Percentiles rank a stretch among this genome's conserved stretches.
Evolutionary conservation across 2,888 invertebrate genomes (phyloP).

Genomic region (Callinectes sapidus): DNA sequence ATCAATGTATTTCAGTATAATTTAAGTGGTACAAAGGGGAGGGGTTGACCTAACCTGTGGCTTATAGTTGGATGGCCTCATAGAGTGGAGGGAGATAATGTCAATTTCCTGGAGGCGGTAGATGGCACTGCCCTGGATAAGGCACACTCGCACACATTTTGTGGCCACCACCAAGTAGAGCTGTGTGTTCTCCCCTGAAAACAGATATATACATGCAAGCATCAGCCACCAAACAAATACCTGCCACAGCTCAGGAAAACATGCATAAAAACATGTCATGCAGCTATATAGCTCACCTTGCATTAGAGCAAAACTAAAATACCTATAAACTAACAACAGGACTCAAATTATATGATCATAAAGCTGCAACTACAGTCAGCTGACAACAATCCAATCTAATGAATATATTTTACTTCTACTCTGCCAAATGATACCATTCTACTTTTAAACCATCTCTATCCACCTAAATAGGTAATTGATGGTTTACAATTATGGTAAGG

Average conservation of each 20-base stretch:
- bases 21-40: not conserved
- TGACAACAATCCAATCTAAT: no score
- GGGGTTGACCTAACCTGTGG: constrained; percentile 52
- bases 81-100: constrained; percentile 85
- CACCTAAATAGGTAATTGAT: not conserved
- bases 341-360: not conserved
- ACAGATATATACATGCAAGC: not conserved
- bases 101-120: constrained; percentile 95
- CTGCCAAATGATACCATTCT: not conserved
- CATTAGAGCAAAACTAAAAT: not conserved
- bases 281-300: not conserved
- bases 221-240: not conserved
- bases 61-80: constrained; percentile 66
- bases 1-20: not conserved
- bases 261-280: not conserved
- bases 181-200: constrained; percentile 84
- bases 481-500: not conserved
- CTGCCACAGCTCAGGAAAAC: not conserved
- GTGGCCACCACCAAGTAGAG: constrained; percentile 94
- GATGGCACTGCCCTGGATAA: constrained; percentile 94
- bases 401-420: no score
- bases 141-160: constrained; percentile 97
- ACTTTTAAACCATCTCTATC: not conserved
- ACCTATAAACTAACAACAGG: not conserved
- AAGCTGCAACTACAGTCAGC: not conserved